Conservation (phyloP, 2,113 vertebrate species). For the Siniperca knerii region DNA sequence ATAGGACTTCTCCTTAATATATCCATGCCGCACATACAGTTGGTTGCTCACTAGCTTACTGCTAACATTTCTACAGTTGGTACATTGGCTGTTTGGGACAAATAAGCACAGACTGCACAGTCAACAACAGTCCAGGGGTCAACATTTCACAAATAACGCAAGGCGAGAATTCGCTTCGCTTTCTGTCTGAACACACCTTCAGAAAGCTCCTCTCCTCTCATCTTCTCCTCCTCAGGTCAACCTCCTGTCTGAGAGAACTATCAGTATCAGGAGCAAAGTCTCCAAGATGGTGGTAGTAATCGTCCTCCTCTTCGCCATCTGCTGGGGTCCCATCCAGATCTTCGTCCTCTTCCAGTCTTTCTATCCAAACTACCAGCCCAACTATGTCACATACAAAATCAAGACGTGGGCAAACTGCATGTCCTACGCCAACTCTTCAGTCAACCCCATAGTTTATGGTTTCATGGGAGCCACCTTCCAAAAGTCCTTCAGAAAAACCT, state of each 20-base stretch:
- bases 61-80: neutral
- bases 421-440: constrained; percentile 89
- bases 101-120: neutral
- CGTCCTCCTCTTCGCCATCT: constrained; percentile 88
- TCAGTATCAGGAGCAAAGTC: constrained; percentile 87
- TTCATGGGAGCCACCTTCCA: constrained; percentile 90
- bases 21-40: no score
- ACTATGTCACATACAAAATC: constrained; percentile 87
- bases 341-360: constrained; percentile 88
- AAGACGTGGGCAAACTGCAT: constrained; percentile 90
- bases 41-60: neutral
- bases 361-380: constrained; percentile 82
- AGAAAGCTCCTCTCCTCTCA: neutral
- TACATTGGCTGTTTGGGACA: neutral
- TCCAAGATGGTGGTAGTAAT: constrained; percentile 91
- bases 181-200: neutral
- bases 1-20: no score
- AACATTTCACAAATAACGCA: neutral
- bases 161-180: neutral
- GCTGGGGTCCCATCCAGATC: constrained; percentile 91
- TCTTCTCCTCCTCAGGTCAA: constrained; percentile 80
- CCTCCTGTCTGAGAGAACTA: constrained; percentile 88
- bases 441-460: constrained; percentile 87
- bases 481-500: constrained; percentile 88
- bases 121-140: neutral